Base-by-base conservation (phyloP, 2,113 vertebrate genomes). In the Etheostoma spectabile region DNA sequence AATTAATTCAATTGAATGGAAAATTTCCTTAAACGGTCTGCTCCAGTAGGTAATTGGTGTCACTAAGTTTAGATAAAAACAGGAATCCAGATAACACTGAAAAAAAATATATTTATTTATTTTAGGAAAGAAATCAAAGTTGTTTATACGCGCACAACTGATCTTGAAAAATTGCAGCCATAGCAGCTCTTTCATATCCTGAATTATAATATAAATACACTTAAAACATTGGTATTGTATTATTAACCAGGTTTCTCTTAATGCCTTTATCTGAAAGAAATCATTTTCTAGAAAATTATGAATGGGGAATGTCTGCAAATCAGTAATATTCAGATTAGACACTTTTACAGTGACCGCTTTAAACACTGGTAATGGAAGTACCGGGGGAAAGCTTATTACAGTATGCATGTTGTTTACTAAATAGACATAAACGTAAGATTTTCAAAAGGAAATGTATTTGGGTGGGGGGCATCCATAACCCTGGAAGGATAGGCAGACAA, bases 171-270 rank as follows among this genome's bases (percentile, higher is more conserved):
- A 19, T 8, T 24, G 48, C 62, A 73, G 22, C 27, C n/a, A 35
- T n/a, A 15, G 63, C 53, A 55, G 55, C 49, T 22, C 51, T 76
- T 71, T 76, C 35, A 22, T 30, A 18, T 82, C 65, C 21, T 45
- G 22, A 49, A 1, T 61, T 30, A 4, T 63, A 19, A 18, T 56
- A 38, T 42, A 42, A 63, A 24, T 38, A 42, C 45, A 10, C 27
- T 48, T 6, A 48, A n/a, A n/a, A n/a, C n/a, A n/a, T n/a, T n/a
- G n/a, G n/a, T n/a, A n/a, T n/a, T n/a, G n/a, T n/a, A n/a, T n/a
- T n/a, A n/a, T 27, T 22, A 27, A 49, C 10, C 3, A 55, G n/a
- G 6, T 30, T 18, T 42, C 24, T 35, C 5, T 15, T n/a, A 18
- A 27, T n/a, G 12, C 7, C 8, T 15, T 27, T 11, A 2, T 18